Conservation (phyloP, 2,888 invertebrate genomes). For the Platerodrilus igneus region DNA sequence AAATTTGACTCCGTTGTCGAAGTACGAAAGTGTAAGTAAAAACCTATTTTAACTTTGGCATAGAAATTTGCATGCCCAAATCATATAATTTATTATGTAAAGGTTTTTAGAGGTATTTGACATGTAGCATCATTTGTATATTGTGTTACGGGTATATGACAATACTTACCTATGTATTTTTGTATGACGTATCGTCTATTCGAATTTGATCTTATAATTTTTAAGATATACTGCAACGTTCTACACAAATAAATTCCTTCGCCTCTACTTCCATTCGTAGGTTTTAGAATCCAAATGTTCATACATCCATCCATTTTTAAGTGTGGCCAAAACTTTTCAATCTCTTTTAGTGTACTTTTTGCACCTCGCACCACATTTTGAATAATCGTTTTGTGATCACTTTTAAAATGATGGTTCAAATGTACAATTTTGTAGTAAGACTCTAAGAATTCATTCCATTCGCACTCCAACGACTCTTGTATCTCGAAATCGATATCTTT, state of each 20-base stretch:
- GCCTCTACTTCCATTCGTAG: slow-evolving; percentile 76
- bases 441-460: slow-evolving; percentile 66
- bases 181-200: slow-evolving; percentile 73
- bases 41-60: no score
- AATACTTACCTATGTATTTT: slow-evolving; percentile 76
- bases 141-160: no score
- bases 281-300: slow-evolving; percentile 90
- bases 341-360: slow-evolving; percentile 55
- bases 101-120: no score
- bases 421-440: slow-evolving; percentile 62
- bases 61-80: no score
- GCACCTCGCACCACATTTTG: slow-evolving; percentile 46
- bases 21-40: no score
- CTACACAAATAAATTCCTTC: slow-evolving; percentile 78
- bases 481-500: slow-evolving; percentile 59
- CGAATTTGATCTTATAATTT: slow-evolving; percentile 54
- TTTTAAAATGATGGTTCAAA: slow-evolving; percentile 52
- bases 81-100: no score
- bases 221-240: slow-evolving; percentile 66
- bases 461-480: slow-evolving; percentile 45
- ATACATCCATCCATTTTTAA: slow-evolving; percentile 70
- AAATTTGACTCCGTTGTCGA: no score
- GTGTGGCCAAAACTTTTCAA: slow-evolving; percentile 58
- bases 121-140: no score
- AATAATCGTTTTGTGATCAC: slow-evolving; percentile 37